Evolutionary conservation across 1,140 invertebrate genomes (phyloP).

Genomic region (Helicoverpa armigera): DNA sequence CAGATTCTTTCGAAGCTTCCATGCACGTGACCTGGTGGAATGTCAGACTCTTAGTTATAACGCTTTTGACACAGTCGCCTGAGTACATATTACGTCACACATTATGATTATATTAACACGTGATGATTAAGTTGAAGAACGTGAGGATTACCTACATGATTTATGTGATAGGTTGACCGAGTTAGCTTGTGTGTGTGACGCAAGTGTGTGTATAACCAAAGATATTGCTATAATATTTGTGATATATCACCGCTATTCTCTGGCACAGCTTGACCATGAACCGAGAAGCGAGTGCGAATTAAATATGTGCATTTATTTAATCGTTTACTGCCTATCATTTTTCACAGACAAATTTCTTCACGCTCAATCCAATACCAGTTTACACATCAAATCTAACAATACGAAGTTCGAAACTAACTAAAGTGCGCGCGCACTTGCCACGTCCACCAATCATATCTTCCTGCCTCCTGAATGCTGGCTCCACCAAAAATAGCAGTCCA

Average conservation of each 20-base stretch:
- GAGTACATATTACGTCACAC: background rate
- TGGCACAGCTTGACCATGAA: too few relatives aligned
- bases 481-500: constrained; percentile 63
- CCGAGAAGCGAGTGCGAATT: too few relatives aligned
- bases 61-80: background rate
- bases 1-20: background rate
- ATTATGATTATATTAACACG: background rate
- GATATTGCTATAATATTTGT: too few relatives aligned
- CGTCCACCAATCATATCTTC: constrained; percentile 20
- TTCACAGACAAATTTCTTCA: too few relatives aligned
- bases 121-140: background rate
- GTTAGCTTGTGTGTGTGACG: background rate
- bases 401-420: too few relatives aligned
- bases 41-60: background rate
- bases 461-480: constrained; percentile 42
- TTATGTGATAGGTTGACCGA: background rate
- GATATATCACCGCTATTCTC: too few relatives aligned
- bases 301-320: too few relatives aligned
- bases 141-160: constrained; percentile 1
- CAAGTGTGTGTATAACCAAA: background rate
- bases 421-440: background rate
- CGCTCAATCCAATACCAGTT: too few relatives aligned
- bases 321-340: too few relatives aligned
- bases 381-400: too few relatives aligned
- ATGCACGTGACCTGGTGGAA: background rate